Base-by-base conservation (phyloP, 23 tunicate genomes). In the Trididemnum miniatum region DNA sequence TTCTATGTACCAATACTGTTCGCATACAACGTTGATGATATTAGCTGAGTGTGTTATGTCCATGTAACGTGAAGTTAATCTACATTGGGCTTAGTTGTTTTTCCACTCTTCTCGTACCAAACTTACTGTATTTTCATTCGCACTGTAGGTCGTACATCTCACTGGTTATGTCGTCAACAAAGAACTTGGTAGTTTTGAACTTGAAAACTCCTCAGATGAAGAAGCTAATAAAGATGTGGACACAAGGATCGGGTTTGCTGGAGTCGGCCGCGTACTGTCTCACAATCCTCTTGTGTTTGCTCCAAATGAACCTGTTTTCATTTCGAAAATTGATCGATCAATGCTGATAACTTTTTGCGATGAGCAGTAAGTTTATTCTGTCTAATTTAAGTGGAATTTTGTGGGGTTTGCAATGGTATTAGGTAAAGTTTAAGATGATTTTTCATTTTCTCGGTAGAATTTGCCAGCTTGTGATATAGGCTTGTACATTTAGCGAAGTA, bases 331-430 rank as follows among this genome's bases (percentile, higher is more conserved):
- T n/a, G 82, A 86, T 50, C 83, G 81, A 18, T 76, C 97, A 0
- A 65, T 91, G 0, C 82, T 34, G 18, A 71, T 91, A 23, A 86
- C 77, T 31, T 91, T 79, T 57, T 91, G 97, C 76, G 97, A 91
- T 36, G 87, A 88, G 18, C 57, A 65, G 79, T 73, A 31, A 38
- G 79, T 76, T 81, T 22, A 35, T 20, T 5, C n/a, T n/a, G n/a
- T n/a, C n/a, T n/a, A n/a, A n/a, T n/a, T n/a, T n/a, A n/a, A n/a
- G n/a, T n/a, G n/a, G n/a, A n/a, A n/a, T n/a, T n/a, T n/a, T n/a
- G n/a, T n/a, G n/a, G n/a, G n/a, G n/a, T n/a, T n/a, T n/a, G n/a
- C n/a, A n/a, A n/a, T n/a, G n/a, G n/a, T n/a, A n/a, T n/a, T n/a
- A n/a, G n/a, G n/a, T n/a, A n/a, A n/a, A n/a, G n/a, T n/a, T n/a